phyloP scores from a whole-genome alignment of 2,113 vertebrate genomes.

The Caloenas nicobarica region DNA sequence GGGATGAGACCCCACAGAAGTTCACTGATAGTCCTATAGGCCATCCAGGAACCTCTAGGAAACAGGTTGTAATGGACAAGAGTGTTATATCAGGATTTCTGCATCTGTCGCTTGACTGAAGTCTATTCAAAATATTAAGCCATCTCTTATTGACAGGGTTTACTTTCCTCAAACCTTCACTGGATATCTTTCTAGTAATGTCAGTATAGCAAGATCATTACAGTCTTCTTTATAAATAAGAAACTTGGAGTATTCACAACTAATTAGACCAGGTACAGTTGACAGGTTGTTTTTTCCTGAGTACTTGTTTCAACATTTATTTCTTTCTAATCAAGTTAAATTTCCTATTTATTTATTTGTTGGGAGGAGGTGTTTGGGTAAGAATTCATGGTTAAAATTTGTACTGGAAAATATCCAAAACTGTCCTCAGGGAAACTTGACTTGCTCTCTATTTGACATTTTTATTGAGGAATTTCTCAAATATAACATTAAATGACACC shows the following conservation, averaged over 20 bases:
- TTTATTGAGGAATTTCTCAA: constrained; percentile 82
- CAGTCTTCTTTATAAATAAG: neutral
- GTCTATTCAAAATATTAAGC: neutral
- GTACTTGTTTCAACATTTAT: constrained; percentile 1
- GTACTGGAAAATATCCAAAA: constrained; percentile 70
- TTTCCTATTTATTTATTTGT: constrained; percentile 13
- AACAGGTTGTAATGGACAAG: neutral
- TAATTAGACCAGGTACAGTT: neutral
- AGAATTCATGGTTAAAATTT: constrained; percentile 66
- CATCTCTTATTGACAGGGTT: neutral
- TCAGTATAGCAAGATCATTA: neutral
- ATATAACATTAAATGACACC: constrained; percentile 76
- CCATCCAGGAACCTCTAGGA: neutral
- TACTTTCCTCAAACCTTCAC: neutral
- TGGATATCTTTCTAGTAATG: neutral
- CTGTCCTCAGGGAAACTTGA: constrained; percentile 45
- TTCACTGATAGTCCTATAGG: neutral
- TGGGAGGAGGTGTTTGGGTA: constrained; percentile 29
- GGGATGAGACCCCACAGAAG: neutral
- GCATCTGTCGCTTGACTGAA: neutral
- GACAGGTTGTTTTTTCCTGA: neutral
- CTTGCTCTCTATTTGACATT: constrained; percentile 75
- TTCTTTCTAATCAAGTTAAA: neutral
- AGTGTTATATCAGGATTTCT: neutral
- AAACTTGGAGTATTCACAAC: neutral